phyloP scores from a whole-genome alignment of 2,113 vertebrate species.

The Menura novaehollandiae region DNA sequence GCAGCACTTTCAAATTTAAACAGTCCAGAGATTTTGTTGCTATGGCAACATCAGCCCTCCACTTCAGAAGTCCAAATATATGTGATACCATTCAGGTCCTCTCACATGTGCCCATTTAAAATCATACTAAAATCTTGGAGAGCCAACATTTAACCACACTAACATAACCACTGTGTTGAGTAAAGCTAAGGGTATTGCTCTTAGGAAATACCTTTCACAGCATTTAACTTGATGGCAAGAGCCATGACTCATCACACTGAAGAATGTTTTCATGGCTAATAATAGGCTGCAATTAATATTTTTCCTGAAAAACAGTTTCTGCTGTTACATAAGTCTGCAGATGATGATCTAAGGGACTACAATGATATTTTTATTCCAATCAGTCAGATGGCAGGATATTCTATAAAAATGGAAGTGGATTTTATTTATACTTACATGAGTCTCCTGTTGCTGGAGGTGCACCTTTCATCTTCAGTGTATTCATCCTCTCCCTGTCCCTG shows the following conservation, averaged over 20 bases:
- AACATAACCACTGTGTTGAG: neutral
- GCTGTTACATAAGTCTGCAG: constrained; percentile 12
- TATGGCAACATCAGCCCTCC: constrained; percentile 20
- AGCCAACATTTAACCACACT: neutral
- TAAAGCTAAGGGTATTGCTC: neutral
- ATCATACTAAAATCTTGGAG: neutral
- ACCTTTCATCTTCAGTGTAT: neutral
- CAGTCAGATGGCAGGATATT: neutral
- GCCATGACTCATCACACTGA: neutral
- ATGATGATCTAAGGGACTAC: neutral
- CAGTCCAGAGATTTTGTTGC: constrained; percentile 5
- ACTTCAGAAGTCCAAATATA: neutral
- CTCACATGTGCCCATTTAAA: neutral
- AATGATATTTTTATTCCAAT: neutral
- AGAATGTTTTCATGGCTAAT: constrained; percentile 20
- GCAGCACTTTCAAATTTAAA: neutral
- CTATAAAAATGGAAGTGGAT: neutral
- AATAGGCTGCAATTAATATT: constrained; percentile 17
- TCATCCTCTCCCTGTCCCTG: neutral
- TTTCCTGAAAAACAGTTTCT: constrained; percentile 4
- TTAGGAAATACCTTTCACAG: neutral
- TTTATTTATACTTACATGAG: neutral
- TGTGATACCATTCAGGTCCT: neutral
- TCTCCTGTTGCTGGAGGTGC: neutral
- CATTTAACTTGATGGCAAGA: neutral